These are phyloP conservation scores for Andrena dorsata DNA, from an alignment of 2,888 invertebrate genomes.

Conservation along the genomic window DNA sequence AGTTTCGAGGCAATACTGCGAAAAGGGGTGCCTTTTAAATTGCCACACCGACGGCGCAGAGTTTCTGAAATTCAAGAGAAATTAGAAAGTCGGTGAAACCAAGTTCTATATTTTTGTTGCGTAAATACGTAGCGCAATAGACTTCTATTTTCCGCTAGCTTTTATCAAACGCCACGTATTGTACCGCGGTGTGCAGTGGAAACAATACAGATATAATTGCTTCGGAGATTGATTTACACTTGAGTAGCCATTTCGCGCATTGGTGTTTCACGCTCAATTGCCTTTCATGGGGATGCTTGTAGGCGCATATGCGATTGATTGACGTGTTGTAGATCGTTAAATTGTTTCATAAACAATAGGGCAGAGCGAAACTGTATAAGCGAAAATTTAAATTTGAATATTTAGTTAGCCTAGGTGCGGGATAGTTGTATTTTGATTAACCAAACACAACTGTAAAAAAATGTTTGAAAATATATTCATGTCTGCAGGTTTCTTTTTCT, in stretches of 20 bases:
- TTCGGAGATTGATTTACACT: conserved; percentile 28
- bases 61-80: neutral
- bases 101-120: neutral
- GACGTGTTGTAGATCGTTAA: neutral
- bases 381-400: too few relatives aligned
- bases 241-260: neutral
- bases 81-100: neutral
- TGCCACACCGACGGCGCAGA: too few relatives aligned
- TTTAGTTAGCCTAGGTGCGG: too few relatives aligned
- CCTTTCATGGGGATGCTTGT: neutral
- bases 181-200: neutral
- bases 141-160: neutral
- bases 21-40: too few relatives aligned
- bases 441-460: too few relatives aligned
- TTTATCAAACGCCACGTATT: neutral
- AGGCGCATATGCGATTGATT: conserved; percentile 2
- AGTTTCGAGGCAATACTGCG: neutral
- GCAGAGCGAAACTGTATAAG: too few relatives aligned
- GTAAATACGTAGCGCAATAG: neutral
- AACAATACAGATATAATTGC: conserved; percentile 13
- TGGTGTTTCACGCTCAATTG: neutral
- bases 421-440: too few relatives aligned
- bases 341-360: conserved; percentile 6
- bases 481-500: too few relatives aligned
- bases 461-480: too few relatives aligned